Base-by-base conservation (phyloP, 2,888 invertebrate species). In the Calephelis perditalis region DNA sequence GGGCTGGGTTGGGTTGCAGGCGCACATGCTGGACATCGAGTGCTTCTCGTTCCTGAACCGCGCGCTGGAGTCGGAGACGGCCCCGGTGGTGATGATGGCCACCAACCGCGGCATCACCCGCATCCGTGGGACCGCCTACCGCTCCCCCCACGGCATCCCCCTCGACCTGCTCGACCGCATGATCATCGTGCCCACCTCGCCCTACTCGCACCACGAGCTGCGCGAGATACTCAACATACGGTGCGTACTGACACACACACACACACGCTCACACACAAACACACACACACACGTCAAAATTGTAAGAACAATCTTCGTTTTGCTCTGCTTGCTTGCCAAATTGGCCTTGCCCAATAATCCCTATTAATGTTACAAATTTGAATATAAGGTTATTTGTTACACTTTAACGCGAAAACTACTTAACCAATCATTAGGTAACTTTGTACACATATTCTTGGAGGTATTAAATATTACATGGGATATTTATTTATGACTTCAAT, bases 11-110 rank as follows among this genome's bases (percentile, higher is more conserved):
- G n/a, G n/a, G 26, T 26, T 26, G 26, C 80, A 93, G 92, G 96
- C 97, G 0, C 99, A 99, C 79, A 99, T 99, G 99, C 88, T 99
- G 68, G 99, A 99, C 80, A 98, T 99, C 54, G 99, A 99, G 81
- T 99, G 99, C 78, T 99, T 99, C 89, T 99, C 99, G 0, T 99
- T 96, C 83, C 91, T 99, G 7, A 99, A 99, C 88, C 94, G 99
- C 6, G 99, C 99, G 0, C 86, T 99, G 37, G 99, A 99, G 78
- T 96, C 96, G 55, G 99, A 99, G 74, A 98, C 99, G 92, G 96
- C 99, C 0, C 99, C 99, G 0, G 94, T 99, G 0, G 96, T 99
- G 0, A 98, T 99, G 52, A 99, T 99, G 98, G 99, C 99, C 0
- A 99, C 99, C 12, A 99, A 99, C 90, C 93, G 99, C 44, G 95